Evolutionary conservation across 2,113 vertebrate genomes (phyloP).

Genomic region (Bambusicola thoracicus): DNA sequence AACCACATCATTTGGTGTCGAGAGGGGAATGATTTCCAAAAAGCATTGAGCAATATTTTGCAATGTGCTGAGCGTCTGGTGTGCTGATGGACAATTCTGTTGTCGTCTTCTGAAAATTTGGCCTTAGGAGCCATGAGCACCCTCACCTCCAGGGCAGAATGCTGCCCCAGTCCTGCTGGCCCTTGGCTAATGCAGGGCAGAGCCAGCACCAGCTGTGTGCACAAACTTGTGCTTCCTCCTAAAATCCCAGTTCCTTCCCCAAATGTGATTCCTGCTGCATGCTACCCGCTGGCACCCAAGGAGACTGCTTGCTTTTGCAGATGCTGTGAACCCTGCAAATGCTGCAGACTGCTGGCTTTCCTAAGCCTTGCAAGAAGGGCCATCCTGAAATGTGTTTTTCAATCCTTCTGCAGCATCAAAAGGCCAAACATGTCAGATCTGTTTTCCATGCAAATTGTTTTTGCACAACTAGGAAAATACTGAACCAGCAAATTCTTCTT

Average conservation of each 20-base stretch:
- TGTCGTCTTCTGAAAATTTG: neutral
- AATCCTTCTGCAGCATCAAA: conserved; percentile 18
- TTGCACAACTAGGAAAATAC: conserved; percentile 34
- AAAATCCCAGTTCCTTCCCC: neutral
- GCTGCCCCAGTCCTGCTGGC: accelerated
- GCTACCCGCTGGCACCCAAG: neutral
- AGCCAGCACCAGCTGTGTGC: neutral
- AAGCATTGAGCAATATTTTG: neutral
- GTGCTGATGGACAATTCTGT: neutral
- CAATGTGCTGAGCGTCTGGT: neutral
- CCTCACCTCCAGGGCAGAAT: neutral
- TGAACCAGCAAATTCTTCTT: conserved; percentile 42
- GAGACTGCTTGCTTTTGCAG: neutral
- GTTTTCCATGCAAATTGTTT: conserved; percentile 47
- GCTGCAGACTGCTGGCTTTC: neutral
- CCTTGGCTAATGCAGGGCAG: neutral
- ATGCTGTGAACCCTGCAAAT: neutral
- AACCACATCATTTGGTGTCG: neutral
- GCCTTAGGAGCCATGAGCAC: neutral
- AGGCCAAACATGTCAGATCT: conserved; percentile 9
- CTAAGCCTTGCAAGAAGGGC: neutral
- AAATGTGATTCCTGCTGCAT: neutral
- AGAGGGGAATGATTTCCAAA: conserved; percentile 1
- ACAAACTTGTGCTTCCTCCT: neutral
- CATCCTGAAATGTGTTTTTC: neutral